Evolutionary conservation across 2,797 vertebrate genomes (phyloP), one percentile per base, ranked within the genome.

Genomic region (Apogon talboti): DNA sequence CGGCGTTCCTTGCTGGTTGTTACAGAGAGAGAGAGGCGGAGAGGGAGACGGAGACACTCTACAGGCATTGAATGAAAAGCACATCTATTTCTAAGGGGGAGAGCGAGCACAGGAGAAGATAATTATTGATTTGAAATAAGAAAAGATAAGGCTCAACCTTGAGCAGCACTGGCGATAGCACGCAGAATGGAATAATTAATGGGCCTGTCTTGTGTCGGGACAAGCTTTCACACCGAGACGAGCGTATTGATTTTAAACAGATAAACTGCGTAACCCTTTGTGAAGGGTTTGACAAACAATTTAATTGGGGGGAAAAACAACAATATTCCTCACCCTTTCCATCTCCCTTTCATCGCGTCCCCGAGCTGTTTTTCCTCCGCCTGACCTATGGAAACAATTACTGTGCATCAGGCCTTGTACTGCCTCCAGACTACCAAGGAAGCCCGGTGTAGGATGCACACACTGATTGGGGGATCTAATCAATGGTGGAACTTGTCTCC

Each of bases 101-200:
- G 79, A n/a, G 50, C 7, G 30, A 79, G 81, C 78, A 66, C 38
- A 74, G 80, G 76, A 71, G 86, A 82, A 89, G 90, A 90, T 93
- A 92, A 91, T 93, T 93, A 93, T 93, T 92, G 92, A 93, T 92
- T 90, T 87, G 87, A 90, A 92, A 93, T 91, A 90, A 92, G 90
- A 91, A 91, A 90, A 92, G 92, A 93, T 91, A 92, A 90, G 88
- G 63, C 87, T 91, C 92, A 91, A 93, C 92, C 92, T 92, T 93
- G 90, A 92, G 90, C 79, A 75, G 89, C 79, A 24, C 62, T 42
- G 49, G 83, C 48, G 81, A 82, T 85, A 85, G 90, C 82, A 49
- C 71, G 42, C 87, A 69, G 82, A 86, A 87, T 80, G 79, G 90
- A 91, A 92, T 93, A 93, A 93, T 92, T 89, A 92, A 92, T 90